Evolutionary conservation across 2,797 vertebrate species (phyloP).

Genomic region (Peromyscus aztecus): DNA sequence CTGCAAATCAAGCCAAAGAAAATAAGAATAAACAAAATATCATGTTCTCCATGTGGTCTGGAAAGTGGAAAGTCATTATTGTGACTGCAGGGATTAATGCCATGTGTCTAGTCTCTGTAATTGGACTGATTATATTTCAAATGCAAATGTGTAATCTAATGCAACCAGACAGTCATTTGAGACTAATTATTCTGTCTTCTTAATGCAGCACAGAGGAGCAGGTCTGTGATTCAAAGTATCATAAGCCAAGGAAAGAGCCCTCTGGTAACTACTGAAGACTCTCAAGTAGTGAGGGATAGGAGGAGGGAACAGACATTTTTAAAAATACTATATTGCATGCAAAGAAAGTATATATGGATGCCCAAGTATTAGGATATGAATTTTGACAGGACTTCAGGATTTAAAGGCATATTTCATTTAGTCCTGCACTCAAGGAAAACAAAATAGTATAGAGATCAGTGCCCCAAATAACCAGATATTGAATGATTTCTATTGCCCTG

Average conservation of each 20-base stretch:
- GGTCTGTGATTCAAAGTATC: not conserved
- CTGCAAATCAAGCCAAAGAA: not conserved
- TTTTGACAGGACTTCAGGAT: not conserved
- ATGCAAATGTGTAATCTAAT: slow-evolving; percentile 58
- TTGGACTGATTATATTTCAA: slow-evolving; percentile 56
- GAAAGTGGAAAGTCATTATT: slow-evolving; percentile 1
- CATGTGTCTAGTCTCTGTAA: slow-evolving; percentile 32
- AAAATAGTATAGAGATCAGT: not conserved
- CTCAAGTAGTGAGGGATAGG: not conserved
- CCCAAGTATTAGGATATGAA: not conserved
- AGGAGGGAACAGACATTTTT: not conserved
- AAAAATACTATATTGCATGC: not conserved
- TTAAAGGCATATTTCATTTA: not conserved
- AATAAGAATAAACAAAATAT: slow-evolving; percentile 18
- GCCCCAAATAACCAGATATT: not conserved
- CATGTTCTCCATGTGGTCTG: not conserved
- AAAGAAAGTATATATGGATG: not conserved
- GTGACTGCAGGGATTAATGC: slow-evolving; percentile 8
- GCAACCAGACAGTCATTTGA: slow-evolving; percentile 55
- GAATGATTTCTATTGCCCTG: not conserved
- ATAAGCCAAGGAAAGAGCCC: not conserved
- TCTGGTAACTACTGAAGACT: not conserved
- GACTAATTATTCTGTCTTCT: slow-evolving; percentile 56
- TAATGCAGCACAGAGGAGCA: not conserved
- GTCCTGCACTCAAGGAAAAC: not conserved